Conservation (phyloP, 2,113 vertebrate species). For the Rostratula benghalensis region DNA sequence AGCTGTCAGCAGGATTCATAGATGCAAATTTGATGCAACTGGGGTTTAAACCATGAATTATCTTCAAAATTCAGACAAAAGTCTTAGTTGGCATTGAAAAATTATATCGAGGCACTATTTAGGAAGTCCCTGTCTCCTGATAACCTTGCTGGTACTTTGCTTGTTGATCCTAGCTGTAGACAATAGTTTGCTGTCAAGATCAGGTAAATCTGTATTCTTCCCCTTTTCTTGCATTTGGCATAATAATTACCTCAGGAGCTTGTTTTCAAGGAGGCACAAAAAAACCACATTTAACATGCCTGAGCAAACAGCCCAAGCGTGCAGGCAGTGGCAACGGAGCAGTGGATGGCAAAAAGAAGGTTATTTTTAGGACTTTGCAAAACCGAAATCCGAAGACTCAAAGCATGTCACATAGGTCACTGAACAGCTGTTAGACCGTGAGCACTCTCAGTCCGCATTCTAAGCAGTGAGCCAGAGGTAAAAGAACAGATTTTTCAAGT, state of each 20-base stretch:
- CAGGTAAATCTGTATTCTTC: background rate
- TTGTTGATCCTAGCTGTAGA: background rate
- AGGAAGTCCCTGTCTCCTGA: background rate
- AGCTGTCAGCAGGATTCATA: constrained; percentile 37
- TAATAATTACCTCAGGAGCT: constrained; percentile 4
- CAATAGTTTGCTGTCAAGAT: background rate
- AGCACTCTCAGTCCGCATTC: background rate
- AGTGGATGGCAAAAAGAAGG: background rate
- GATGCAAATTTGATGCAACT: constrained; percentile 5
- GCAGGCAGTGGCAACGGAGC: background rate
- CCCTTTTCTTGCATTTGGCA: background rate
- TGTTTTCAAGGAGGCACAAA: background rate
- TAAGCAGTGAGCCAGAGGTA: constrained; percentile 19
- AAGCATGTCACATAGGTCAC: constrained; percentile 21
- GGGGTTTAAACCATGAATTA: constrained; percentile 6
- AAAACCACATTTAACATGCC: background rate
- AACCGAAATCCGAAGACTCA: background rate
- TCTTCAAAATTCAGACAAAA: constrained; percentile 20
- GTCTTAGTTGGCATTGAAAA: background rate
- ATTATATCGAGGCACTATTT: background rate
- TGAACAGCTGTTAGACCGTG: constrained; percentile 21
- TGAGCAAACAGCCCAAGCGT: background rate
- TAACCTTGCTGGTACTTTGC: background rate
- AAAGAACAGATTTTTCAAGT: background rate
- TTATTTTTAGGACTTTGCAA: constrained; percentile 37